Evolutionary conservation across 2,888 invertebrate genomes (phyloP), one percentile per base, ranked within the genome.

Genomic region (Microchrysa polita): DNA sequence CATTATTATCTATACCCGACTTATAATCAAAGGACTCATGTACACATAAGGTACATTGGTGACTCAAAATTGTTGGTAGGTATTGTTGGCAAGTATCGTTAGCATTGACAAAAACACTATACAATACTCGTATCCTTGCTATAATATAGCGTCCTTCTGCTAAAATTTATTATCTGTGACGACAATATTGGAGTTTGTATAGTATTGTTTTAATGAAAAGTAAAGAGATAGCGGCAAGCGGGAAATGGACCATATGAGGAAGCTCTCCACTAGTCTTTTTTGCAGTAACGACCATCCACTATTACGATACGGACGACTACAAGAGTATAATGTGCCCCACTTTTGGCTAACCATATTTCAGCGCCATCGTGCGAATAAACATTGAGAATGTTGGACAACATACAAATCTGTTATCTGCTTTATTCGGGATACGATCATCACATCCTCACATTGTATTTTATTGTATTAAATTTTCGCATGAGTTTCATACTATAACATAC

Each of bases 11-110:
- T n/a, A n/a, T n/a, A n/a, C n/a, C n/a, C n/a, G n/a, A n/a, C n/a
- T n/a, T n/a, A n/a, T n/a, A n/a, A n/a, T n/a, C n/a, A n/a, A n/a
- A n/a, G n/a, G n/a, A n/a, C n/a, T n/a, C n/a, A n/a, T n/a, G n/a
- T n/a, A n/a, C n/a, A n/a, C n/a, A n/a, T n/a, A n/a, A n/a, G 55
- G 55, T 20, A 57, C 69, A 69, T 55, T 20, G 55, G 57, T 55
- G 57, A 22, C 69, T 18, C 55, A 55, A 69, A 69, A 69, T 69
- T 69, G 44, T 22, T 34, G 65, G 16, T 16, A n/a, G n/a, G n/a
- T n/a, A 40, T 20, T 69, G 69, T 42, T 69, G n/a, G n/a, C n/a
- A n/a, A n/a, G n/a, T 69, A 69, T 69, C 69, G 55, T 40, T 52
- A 55, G 40, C 34, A 9, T 69, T 69, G 16, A 55, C 57, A 69